Evolutionary conservation across 2,888 invertebrate genomes (phyloP), one percentile per base, ranked within the genome.

Genomic region (Thymelicus acteon): DNA sequence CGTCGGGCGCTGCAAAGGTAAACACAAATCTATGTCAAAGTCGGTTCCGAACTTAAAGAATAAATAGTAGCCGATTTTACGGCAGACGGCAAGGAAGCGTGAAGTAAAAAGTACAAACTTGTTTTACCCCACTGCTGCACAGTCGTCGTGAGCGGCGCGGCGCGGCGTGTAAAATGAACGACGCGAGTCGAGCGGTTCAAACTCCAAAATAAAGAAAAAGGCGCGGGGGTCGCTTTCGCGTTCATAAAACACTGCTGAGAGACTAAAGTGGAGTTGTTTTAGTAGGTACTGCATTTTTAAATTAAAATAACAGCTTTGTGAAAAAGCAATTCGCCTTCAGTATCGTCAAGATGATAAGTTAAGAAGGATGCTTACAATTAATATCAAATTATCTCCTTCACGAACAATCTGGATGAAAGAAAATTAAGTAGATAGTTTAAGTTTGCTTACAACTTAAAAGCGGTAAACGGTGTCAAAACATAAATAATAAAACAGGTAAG

Each of bases 21-120:
- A 63, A 69, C 62, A 69, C 69, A 58, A 69, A 69, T 69, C 57
- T 69, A 58, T 69, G 69, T 69, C 63, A 69, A 69, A 69, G 63
- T 62, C 57, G 57, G 69, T 69, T 69, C 19, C 62, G 31, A 62
- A 69, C 69, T 54, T 62, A 58, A 69, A 62, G 47, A 63, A 69
- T 62, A 69, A 69, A 69, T 66, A 67, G 15, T 49, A 57, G 68
- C 61, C 37, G 63, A 37, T 37, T 48, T 62, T 47, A 68, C 54
- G 31, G 8, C 44, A 8, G 69, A 58, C 58, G 60, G 57, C 69
- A 54, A 39, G 58, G 58, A 64, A 70, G 58, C 69, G 63, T 70
- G 49, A 64, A 70, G 58, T 70, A 70, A 69, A 69, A 69, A 69
- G 62, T 69, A 54, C 48, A 63, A 63, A 52, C n/a, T 48, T 31